Evolutionary conservation across 2,113 vertebrate genomes (phyloP).

Genomic region (Hydrochoerus hydrochaeris): DNA sequence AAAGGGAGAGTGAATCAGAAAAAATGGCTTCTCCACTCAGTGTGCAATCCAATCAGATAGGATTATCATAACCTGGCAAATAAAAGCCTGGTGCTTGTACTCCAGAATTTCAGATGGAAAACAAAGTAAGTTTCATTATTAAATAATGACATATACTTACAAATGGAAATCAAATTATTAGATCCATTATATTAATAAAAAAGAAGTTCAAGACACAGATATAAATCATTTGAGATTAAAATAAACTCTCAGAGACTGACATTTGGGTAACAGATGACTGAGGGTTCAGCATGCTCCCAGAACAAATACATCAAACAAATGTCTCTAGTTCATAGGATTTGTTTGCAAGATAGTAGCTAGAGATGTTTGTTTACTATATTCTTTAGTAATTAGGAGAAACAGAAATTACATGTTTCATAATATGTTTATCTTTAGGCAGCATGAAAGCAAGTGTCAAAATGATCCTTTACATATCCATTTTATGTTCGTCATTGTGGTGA

Average conservation of each 20-base stretch:
- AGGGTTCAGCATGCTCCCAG: slow-evolving; percentile 40
- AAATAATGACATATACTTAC: slow-evolving; percentile 21
- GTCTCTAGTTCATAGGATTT: background rate
- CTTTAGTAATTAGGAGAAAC: slow-evolving; percentile 21
- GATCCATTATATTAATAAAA: background rate
- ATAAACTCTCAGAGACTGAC: slow-evolving; percentile 37
- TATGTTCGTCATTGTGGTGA: background rate
- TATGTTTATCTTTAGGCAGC: slow-evolving; percentile 1
- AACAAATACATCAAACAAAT: slow-evolving; percentile 44
- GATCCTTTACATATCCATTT: background rate
- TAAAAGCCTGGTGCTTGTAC: background rate
- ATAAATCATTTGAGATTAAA: slow-evolving; percentile 24
- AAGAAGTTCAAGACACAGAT: slow-evolving; percentile 34
- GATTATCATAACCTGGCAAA: background rate
- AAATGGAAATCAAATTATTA: slow-evolving; percentile 36
- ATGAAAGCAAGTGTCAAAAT: slow-evolving; percentile 32
- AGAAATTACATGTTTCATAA: slow-evolving; percentile 37
- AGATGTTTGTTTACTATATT: slow-evolving; percentile 11
- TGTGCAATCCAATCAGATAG: background rate
- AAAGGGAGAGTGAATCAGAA: background rate
- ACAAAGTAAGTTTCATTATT: background rate
- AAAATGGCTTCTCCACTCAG: background rate
- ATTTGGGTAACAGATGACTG: background rate
- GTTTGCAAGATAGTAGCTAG: slow-evolving; percentile 21
- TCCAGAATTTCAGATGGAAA: slow-evolving; percentile 19